Evolutionary conservation across 2,113 vertebrate genomes (phyloP).

Genomic region (Bolborhynchus lineola): DNA sequence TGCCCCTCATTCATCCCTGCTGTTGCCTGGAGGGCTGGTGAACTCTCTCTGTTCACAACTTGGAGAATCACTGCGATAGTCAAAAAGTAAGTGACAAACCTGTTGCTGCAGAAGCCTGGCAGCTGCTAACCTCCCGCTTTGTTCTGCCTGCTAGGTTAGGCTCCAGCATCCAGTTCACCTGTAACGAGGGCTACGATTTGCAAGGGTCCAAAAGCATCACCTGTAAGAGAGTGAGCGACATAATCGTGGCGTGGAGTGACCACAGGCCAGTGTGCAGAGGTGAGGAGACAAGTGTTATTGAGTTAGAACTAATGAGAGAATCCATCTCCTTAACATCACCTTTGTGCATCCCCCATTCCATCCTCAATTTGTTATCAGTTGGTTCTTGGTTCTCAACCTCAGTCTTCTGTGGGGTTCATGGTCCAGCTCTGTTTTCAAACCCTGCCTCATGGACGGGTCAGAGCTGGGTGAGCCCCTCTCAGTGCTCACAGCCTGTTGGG

Average conservation of each 20-base stretch:
- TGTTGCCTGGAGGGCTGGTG: neutral
- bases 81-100: neutral
- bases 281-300: conserved; percentile 38
- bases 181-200: conserved; percentile 95
- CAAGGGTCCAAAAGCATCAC: conserved; percentile 98
- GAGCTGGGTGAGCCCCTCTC: neutral
- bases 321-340: neutral
- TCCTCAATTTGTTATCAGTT: neutral
- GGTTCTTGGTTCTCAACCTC: neutral
- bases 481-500: rapidly evolving
- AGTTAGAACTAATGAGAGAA: neutral
- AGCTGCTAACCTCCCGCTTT: neutral
- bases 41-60: neutral
- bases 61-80: neutral
- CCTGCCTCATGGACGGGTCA: neutral
- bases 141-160: conserved; percentile 82
- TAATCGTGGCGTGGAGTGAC: conserved; percentile 97
- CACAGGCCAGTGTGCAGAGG: conserved; percentile 96
- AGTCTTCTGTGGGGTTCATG: rapidly evolving
- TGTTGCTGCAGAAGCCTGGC: neutral
- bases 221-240: conserved; percentile 94
- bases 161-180: conserved; percentile 96
- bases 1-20: neutral
- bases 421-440: neutral
- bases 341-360: rapidly evolving